phyloP scores from a whole-genome alignment of 2,113 vertebrate genomes.

The Heterocephalus glaber region DNA sequence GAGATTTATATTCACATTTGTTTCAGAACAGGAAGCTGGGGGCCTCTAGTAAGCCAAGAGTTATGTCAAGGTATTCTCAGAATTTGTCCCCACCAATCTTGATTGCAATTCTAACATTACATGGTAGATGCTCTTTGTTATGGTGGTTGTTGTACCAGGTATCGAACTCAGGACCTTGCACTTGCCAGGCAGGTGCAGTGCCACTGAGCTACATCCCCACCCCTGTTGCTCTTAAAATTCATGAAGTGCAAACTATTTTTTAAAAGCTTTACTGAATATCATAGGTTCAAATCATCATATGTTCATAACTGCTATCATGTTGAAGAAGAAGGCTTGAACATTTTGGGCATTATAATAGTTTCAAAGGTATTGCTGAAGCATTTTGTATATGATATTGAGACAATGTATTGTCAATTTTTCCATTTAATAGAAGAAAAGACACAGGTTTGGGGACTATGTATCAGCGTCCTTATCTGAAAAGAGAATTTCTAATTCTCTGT shows the following conservation, averaged over 20 bases:
- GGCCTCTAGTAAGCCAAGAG: background rate
- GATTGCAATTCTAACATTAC: background rate
- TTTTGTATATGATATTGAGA: background rate
- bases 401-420: background rate
- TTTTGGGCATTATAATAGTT: background rate
- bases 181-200: too few relatives aligned
- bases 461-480: background rate
- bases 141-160: too few relatives aligned
- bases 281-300: background rate
- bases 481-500: constrained; percentile 1
- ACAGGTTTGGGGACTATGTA: background rate
- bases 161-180: too few relatives aligned
- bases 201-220: too few relatives aligned
- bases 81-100: background rate
- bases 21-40: constrained; percentile 23
- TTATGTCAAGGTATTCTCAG: background rate
- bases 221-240: background rate
- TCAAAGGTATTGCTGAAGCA: background rate
- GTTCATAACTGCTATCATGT: background rate
- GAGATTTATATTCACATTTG: background rate
- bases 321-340: background rate
- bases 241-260: background rate
- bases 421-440: background rate
- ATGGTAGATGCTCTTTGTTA: background rate
- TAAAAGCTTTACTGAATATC: background rate